Percentiles rank a stretch among this genome's conserved stretches.
phyloP scores from a whole-genome alignment of 2,797 vertebrate species.

The Pterois miles region DNA sequence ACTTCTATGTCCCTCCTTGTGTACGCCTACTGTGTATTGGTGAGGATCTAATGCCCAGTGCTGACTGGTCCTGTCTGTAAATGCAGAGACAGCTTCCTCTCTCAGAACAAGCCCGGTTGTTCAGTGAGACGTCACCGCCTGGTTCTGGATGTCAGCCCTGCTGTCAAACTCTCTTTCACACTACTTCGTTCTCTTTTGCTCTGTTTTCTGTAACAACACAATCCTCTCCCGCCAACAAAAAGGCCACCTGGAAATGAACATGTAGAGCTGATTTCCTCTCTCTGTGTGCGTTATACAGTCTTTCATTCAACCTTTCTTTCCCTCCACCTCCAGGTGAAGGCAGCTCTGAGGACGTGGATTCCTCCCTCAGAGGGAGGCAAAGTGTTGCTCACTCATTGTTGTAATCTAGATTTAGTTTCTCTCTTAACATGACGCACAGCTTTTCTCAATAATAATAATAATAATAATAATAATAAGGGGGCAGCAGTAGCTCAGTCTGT shows the following conservation, averaged over 20 bases:
- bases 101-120: background rate
- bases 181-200: background rate
- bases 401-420: background rate
- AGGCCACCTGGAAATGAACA: conserved; percentile 11
- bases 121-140: background rate
- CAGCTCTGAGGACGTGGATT: background rate
- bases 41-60: too few species aligned
- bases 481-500: too few species aligned
- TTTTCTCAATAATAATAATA: too few species aligned
- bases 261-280: background rate
- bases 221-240: background rate
- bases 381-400: conserved; percentile 1
- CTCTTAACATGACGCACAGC: background rate
- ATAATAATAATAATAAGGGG: too few species aligned
- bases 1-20: too few species aligned
- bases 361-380: background rate
- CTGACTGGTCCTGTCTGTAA: background rate
- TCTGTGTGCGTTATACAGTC: background rate
- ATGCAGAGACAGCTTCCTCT: background rate
- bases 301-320: conserved; percentile 10
- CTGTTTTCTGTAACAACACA: background rate
- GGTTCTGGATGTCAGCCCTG: background rate
- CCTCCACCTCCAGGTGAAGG: background rate
- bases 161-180: conserved; percentile 15
- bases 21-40: too few species aligned